phyloP scores from a whole-genome alignment of 2,797 vertebrate species.

The Helicolenus hilgendorfi region DNA sequence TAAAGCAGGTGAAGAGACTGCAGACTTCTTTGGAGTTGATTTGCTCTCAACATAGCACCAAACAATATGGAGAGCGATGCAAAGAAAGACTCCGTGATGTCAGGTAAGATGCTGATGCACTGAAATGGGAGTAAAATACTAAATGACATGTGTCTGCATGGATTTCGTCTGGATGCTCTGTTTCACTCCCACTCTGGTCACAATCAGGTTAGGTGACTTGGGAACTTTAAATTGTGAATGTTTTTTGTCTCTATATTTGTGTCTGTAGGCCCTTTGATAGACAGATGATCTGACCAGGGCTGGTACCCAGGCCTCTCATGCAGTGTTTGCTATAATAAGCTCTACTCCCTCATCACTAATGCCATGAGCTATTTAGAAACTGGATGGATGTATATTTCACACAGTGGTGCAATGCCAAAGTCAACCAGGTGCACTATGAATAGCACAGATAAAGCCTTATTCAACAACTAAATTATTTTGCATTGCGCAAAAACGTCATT shows the following conservation, averaged over 20 bases:
- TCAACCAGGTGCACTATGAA: not conserved
- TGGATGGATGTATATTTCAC: not conserved
- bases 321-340: not conserved
- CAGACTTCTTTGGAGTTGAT: conserved; percentile 51
- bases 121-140: not conserved
- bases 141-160: not conserved
- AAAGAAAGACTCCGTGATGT: conserved; percentile 10
- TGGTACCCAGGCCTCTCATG: not conserved
- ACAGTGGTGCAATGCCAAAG: not conserved
- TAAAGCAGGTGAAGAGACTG: conserved; percentile 54
- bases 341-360: fast-evolving
- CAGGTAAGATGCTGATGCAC: conserved; percentile 23
- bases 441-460: too few species aligned
- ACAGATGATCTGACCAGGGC: not conserved
- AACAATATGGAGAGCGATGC: conserved; percentile 40
- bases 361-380: not conserved
- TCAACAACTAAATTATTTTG: too few species aligned
- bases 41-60: conserved; percentile 11
- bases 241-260: not conserved
- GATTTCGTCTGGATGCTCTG: not conserved
- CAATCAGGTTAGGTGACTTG: not conserved
- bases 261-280: not conserved
- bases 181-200: not conserved
- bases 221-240: not conserved
- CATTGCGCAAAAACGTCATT: too few species aligned